These are phyloP conservation scores for Bilobella aurantiaca DNA, from an alignment of 1,140 invertebrate species.

Conservation along the genomic window DNA sequence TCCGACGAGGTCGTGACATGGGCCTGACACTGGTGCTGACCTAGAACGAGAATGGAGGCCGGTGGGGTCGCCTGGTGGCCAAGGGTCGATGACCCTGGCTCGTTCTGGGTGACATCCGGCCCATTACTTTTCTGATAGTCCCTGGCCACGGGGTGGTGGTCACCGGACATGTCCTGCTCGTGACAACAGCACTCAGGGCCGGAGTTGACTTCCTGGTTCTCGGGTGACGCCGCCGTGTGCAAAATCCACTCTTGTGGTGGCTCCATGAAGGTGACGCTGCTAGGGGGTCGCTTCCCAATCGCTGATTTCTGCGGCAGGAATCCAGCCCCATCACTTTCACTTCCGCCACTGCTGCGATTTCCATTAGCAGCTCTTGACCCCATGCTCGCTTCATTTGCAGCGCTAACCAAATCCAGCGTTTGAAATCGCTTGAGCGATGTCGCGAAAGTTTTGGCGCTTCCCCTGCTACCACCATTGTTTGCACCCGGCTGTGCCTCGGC, in stretches of 20 bases:
- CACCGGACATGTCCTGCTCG: no score
- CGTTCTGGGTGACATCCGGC: no score
- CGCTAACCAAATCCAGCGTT: background rate
- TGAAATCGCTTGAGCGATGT: constrained; percentile 22
- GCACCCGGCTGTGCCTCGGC: background rate
- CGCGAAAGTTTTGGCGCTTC: background rate
- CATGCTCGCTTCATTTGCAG: background rate
- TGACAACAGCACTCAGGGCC: constrained; percentile 32
- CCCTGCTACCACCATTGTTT: constrained; percentile 5
- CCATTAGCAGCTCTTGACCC: no score
- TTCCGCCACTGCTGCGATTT: no score
- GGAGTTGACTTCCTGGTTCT: no score
- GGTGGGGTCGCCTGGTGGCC: no score
- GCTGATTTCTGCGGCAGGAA: background rate
- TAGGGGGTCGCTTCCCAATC: background rate
- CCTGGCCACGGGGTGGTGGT: no score
- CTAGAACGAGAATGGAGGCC: background rate
- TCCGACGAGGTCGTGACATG: constrained; percentile 10
- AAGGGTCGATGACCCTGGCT: no score
- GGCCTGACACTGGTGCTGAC: constrained; percentile 18
- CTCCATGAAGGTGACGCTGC: constrained; percentile 10
- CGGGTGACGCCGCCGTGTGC: constrained; percentile 31
- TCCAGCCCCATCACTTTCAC: background rate
- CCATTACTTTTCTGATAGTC: no score
- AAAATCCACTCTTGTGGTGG: constrained; percentile 31